A percentile compares a stretch with the other conserved stretches of the same genome.
These are phyloP conservation scores for Meloidogyne chitwoodi DNA, from an alignment of 1,140 invertebrate genomes.

Conservation along the genomic window DNA sequence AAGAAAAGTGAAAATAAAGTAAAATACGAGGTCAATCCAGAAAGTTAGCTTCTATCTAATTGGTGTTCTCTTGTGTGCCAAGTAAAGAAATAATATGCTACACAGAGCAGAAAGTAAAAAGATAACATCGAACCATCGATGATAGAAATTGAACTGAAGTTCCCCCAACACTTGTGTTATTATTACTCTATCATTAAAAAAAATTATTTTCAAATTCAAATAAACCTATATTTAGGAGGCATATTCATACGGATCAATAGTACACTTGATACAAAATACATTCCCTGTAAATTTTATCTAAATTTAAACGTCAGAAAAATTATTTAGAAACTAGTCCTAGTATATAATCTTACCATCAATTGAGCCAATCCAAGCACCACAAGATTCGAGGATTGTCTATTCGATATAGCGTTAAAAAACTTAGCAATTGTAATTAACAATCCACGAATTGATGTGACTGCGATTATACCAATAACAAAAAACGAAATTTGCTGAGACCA, in stretches of 20 bases:
- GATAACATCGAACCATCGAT: conserved; percentile 99
- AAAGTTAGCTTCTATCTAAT: conserved; percentile 34
- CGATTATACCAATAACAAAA: conserved; percentile 91
- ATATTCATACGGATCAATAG: conserved; percentile 98
- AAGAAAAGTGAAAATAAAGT: background rate
- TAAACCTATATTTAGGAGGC: conserved; percentile 82
- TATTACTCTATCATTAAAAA: conserved; percentile 70
- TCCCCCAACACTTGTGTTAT: conserved; percentile 96
- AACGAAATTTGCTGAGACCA: conserved; percentile 99
- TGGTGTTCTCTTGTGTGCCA: conserved; percentile 76
- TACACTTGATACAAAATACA: conserved; percentile 99
- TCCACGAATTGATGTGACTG: conserved; percentile 92
- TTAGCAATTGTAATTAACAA: conserved; percentile 93
- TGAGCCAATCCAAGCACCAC: conserved; percentile 93
- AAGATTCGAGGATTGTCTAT: conserved; percentile 95
- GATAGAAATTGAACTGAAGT: conserved; percentile 98
- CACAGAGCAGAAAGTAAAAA: conserved; percentile 92
- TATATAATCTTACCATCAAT: conserved; percentile 77
- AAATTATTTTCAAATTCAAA: background rate
- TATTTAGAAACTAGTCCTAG: too few relatives aligned
- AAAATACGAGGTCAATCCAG: too few relatives aligned
- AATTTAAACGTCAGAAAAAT: background rate
- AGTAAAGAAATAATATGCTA: conserved; percentile 88
- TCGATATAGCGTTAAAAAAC: conserved; percentile 99
- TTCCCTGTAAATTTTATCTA: conserved; percentile 70